Evolutionary conservation across 2,888 invertebrate genomes (phyloP).

Genomic region (Orgyia antiqua): DNA sequence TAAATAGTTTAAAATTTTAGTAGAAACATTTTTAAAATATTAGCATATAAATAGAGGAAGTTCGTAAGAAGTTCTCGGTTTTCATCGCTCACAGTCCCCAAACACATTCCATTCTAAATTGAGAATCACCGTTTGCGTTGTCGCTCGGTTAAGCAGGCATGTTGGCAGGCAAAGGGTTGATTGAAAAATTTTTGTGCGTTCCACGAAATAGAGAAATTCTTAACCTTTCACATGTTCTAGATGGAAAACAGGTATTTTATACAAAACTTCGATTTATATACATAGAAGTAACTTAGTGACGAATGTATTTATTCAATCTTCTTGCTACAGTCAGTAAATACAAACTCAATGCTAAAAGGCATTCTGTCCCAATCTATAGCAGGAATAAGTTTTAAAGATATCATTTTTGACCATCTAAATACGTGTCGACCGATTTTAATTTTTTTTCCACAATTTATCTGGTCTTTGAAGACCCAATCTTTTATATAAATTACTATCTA

Average conservation of each 20-base stretch:
- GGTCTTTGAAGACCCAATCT: too few relatives aligned
- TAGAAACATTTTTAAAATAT: not conserved
- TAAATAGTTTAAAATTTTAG: too few relatives aligned
- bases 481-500: too few relatives aligned
- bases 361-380: too few relatives aligned
- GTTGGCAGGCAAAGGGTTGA: constrained; percentile 24
- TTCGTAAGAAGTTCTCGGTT: constrained; percentile 16
- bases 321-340: too few relatives aligned
- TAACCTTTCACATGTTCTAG: constrained; percentile 8
- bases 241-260: not conserved
- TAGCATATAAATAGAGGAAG: constrained; percentile 13
- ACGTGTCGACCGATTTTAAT: too few relatives aligned
- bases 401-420: too few relatives aligned
- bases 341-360: too few relatives aligned
- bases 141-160: constrained; percentile 28
- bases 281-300: too few relatives aligned
- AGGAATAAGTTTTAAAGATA: too few relatives aligned
- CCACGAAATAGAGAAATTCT: constrained; percentile 16
- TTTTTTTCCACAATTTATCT: too few relatives aligned
- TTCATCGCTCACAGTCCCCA: constrained; percentile 31
- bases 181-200: constrained; percentile 33
- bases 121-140: constrained; percentile 31
- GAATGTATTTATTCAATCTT: too few relatives aligned
- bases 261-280: not conserved
- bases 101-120: constrained; percentile 34